Conservation (phyloP, 2,113 vertebrate genomes). For the Epinephelus moara region DNA sequence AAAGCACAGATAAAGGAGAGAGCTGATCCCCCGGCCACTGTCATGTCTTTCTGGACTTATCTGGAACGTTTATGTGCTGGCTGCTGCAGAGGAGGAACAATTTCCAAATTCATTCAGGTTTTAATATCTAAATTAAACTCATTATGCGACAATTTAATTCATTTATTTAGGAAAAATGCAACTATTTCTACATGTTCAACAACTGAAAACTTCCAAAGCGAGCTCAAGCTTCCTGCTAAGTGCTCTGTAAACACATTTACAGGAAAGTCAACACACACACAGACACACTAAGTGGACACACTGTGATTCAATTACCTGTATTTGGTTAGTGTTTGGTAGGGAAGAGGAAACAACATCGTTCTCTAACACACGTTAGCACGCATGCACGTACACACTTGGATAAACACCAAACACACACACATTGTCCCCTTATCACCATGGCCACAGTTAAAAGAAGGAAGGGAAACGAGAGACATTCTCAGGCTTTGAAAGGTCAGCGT, state of each 20-base stretch:
- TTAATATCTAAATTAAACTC: neutral
- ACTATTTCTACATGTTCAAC: neutral
- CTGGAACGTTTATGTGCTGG: slow-evolving; percentile 30
- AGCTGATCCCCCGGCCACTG: slow-evolving; percentile 42
- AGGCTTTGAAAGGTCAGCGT: slow-evolving; percentile 63
- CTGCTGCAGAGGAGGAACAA: neutral
- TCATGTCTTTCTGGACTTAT: slow-evolving; percentile 47
- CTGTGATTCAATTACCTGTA: slow-evolving; percentile 62
- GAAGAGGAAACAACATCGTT: slow-evolving; percentile 50
- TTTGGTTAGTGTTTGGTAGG: slow-evolving; percentile 55
- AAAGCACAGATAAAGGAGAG: slow-evolving; percentile 62
- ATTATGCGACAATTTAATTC: neutral
- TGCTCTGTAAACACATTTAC: slow-evolving; percentile 73
- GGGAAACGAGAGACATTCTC: slow-evolving; percentile 56
- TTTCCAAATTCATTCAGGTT: neutral
- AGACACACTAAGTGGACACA: slow-evolving; percentile 42
- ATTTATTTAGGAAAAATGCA: neutral
- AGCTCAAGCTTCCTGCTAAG: slow-evolving; percentile 32
- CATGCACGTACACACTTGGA: neutral
- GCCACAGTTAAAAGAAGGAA: slow-evolving; percentile 60
- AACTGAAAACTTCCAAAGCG: slow-evolving; percentile 1
- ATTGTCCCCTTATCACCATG: slow-evolving; percentile 71
- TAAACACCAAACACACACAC: slow-evolving; percentile 44
- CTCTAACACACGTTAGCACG: slow-evolving; percentile 33
- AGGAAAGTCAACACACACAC: slow-evolving; percentile 46